Conservation (phyloP, 1,140 invertebrate species). For the Pogonus chalceus region DNA sequence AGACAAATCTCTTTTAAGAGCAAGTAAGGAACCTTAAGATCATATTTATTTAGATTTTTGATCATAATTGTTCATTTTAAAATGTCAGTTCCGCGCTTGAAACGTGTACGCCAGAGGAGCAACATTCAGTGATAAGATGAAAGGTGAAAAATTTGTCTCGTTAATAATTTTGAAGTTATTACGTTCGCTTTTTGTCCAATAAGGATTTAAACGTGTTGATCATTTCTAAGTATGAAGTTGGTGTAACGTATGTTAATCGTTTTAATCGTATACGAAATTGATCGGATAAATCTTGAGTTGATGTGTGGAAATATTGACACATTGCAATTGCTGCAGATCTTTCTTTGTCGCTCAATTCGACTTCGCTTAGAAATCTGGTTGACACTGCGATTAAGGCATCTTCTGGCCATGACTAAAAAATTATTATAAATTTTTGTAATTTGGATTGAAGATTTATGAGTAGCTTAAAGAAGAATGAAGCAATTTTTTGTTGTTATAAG, state of each 20-base stretch:
- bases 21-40: neutral
- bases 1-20: too few species aligned
- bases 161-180: constrained; percentile 19
- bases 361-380: constrained; percentile 72
- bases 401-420: constrained; percentile 72
- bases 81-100: neutral
- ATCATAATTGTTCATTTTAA: neutral
- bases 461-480: neutral
- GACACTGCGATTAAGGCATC: constrained; percentile 89
- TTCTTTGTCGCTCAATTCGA: constrained; percentile 68
- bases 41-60: neutral
- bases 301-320: constrained; percentile 86
- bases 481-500: neutral
- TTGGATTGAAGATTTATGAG: too few species aligned
- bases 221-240: constrained; percentile 87
- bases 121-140: neutral
- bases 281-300: constrained; percentile 64
- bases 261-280: constrained; percentile 61
- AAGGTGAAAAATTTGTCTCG: neutral
- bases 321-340: constrained; percentile 66
- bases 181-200: constrained; percentile 64
- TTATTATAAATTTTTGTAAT: neutral
- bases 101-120: too few species aligned
- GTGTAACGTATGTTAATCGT: constrained; percentile 84
- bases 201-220: constrained; percentile 86